Evolutionary conservation across 2,888 invertebrate genomes (phyloP), one percentile per base, ranked within the genome.

Genomic region (Neoascia interrupta): DNA sequence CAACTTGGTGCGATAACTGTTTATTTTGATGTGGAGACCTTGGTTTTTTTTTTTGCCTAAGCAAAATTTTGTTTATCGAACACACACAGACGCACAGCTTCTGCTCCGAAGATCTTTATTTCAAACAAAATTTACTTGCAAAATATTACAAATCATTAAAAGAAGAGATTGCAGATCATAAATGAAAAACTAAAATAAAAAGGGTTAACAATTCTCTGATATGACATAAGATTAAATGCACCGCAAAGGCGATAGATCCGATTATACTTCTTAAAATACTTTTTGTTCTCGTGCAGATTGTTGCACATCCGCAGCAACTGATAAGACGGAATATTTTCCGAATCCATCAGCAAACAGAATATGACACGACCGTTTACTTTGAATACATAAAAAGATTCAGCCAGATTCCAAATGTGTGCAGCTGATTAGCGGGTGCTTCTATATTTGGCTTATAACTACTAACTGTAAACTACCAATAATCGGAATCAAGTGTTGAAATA

Each of bases 91-190:
- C n/a, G n/a, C 10, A 51, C 18, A 28, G 34, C n/a, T 15, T 41
- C 23, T 53, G 41, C 41, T 43, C 21, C 43, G 21, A 53, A 64
- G 18, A 64, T 41, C 31, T 63, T 64, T 64, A 64, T 64, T 64
- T 64, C 41, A 64, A 63, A 63, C 53, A 28, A 61, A 45, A 60
- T 23, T 47, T 18, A 11, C 37, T 39, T 39, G 16, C 26, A 39
- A 60, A 37, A 34, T 47, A 37, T 21, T 19, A 47, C 47, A 60
- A 47, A 61, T 23, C 36, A 43, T 34, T 18, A 49, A 51, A 51
- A 21, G 41, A 16, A 34, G 16, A 47, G 37, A 61, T 47, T 47
- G 11, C 49, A 37, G 37, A 39, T 28, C 28, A 39, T 19, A 19
- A n/a, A 49, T 39, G 47, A 61, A n/a, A n/a, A n/a, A n/a, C n/a